Evolutionary conservation across 2,113 vertebrate species (phyloP), one percentile per base, ranked within the genome.

Genomic region (Oxyura jamaicensis): DNA sequence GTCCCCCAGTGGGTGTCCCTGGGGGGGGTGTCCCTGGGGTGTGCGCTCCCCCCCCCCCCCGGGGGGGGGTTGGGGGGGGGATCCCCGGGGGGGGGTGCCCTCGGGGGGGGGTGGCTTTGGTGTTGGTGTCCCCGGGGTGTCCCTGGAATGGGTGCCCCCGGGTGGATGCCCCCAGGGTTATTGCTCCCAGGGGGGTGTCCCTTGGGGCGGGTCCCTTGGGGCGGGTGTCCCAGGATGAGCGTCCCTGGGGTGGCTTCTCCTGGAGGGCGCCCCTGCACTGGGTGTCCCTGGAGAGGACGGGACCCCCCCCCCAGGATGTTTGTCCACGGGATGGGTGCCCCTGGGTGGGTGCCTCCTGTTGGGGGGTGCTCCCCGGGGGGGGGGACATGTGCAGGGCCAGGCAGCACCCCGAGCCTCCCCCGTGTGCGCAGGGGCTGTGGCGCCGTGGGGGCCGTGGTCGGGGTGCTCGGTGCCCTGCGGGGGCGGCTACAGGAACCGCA

Each of bases 381-480:
- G 23, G 19, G 22, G 42, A 8, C 7, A 39, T 17, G 19, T 11
- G 10, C 41, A 20, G n/a, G 41, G 21, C 66, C 66, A 13, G 67
- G 18, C 67, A 17, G 23, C 33, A 25, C n/a, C 67, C n/a, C 14
- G 8, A 7, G 31, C 46, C 56, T 50, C 50, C 52, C 52, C 41
- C 11, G 3, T 46, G 17, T 55, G 26, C 44, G 7, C 88, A 98
- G 98, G 97, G 31, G 67, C 96, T 0, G 96, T 95, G 75, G 96
- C 96, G 31, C 97, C 98, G 1, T 99, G 99, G 99, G 97, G 97
- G 4, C 52, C 89, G 4, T 99, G 99, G 99, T 98, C 98, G 2
- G 89, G 91, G 13, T 99, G 99, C 90, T 99, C 99, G 0, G 98
- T 98, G 58, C 96, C 98, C 15, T 99, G 99, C 21, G 98, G 99